Base-by-base conservation (phyloP, 2,797 vertebrate species). In the Syndactyla subalaris region DNA sequence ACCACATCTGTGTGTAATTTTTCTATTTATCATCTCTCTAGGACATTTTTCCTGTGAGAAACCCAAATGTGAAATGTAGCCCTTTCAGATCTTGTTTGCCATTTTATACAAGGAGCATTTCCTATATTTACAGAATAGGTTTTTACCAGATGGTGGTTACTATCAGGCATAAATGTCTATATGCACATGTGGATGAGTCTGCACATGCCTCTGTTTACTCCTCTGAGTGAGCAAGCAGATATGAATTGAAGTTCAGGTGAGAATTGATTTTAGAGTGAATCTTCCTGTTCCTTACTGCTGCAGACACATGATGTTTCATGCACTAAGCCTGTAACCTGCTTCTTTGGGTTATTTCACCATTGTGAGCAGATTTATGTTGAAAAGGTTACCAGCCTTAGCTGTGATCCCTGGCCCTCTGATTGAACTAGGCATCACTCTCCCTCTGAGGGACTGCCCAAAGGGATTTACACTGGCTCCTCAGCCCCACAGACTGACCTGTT, bases 91-190 rank as follows among this genome's bases (percentile, higher is more conserved):
- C 49, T 87, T 55, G 23, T 94, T 97, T 88, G 74, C 51, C 91
- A 48, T 95, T 96, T 95, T 76, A 83, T 32, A 85, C 62, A 84
- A 91, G 14, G 52, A 97, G 34, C 55, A 75, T 93, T 97, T 97
- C 93, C 93, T 94, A 66, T 95, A 88, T 96, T 97, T 96, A 93
- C 86, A 92, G 87, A 95, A 75, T 14, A 91, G 38, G 52, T 43
- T 75, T 88, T 91, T 72, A 94, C 54, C 87, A 93, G 89, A 61
- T 54, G 18, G 14, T 95, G 85, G 39, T 75, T 66, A 71, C 71
- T 70, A 52, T 23, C 54, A 77, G 72, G 21, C n/a, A 27, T 32
- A 62, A 51, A 75, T 1, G 0, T 17, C 26, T 54, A 34, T 36
- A 20, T 29, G 39, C 36, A 24, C 3, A 10, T n/a, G 15, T 58